Evolutionary conservation across 2,113 vertebrate genomes (phyloP), one percentile per base, ranked within the genome.

Genomic region (Esox niger): DNA sequence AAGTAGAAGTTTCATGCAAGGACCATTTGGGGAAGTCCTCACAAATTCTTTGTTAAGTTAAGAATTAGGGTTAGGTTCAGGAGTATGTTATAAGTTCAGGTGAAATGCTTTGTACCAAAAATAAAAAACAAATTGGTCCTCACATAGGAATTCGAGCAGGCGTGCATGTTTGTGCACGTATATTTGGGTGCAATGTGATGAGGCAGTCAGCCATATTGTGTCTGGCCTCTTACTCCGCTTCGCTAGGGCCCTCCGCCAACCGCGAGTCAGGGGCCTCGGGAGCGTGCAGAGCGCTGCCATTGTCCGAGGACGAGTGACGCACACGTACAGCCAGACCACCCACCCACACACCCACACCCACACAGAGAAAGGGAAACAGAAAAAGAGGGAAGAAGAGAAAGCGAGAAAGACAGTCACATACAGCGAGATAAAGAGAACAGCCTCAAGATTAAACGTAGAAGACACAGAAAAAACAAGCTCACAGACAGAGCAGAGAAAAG

Each of bases 231-330:
- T 96, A 96, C 95, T 95, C 95, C 68, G 88, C 91, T 90, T 92
- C 91, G 89, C 92, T 91, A 88, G 91, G 91, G 89, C 93, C 89
- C 86, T 95, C 93, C 79, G 93, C 94, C 94, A 95, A 91, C 81
- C 94, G 85, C 89, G 93, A 91, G 77, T 92, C 90, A 87, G 94
- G 93, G 90, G 93, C 93, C 92, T 95, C 94, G 56, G 94, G 91
- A 77, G 87, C 92, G 91, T 94, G 93, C 93, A 95, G 93, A 90
- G 95, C 94, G 89, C 94, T 95, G 93, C 87, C 88, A 91, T 88
- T 88, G 84, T 93, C 92, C 93, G 87, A 90, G 87, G 86, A 84
- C 88, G 82, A 87, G 68, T 87, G 80, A 82, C 86, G 81, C 79
- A 75, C 32, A 82, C 84, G 81, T 81, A 79, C 35, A 86, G 72